Conservation (phyloP, 2,888 invertebrate species). For the Chaetogeoica ovagalla region DNA sequence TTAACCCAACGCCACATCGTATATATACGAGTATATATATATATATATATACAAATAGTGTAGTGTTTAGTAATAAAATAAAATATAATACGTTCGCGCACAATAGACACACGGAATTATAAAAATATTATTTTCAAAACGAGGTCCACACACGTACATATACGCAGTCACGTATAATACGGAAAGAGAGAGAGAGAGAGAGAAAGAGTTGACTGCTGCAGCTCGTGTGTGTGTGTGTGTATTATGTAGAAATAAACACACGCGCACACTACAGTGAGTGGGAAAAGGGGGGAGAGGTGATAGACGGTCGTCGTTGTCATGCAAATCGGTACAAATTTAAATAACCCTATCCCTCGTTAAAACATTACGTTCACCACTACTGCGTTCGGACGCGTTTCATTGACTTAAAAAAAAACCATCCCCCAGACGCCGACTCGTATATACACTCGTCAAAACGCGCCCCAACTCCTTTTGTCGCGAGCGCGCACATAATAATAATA, state of each 20-base stretch:
- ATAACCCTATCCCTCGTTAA: conserved; percentile 42
- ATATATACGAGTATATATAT: background rate
- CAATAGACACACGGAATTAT: background rate
- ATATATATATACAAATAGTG: background rate
- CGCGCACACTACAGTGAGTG: too few relatives aligned
- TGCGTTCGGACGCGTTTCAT: conserved; percentile 29
- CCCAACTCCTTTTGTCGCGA: conserved; percentile 22
- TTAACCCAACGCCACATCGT: background rate
- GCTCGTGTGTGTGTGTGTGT: background rate
- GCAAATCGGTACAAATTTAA: conserved; percentile 48
- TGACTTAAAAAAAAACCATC: conserved; percentile 36
- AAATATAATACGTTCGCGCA: too few relatives aligned
- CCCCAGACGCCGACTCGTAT: background rate
- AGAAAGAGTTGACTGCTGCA: too few relatives aligned
- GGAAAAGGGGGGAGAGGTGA: conserved; percentile 1
- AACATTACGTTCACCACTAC: conserved; percentile 29
- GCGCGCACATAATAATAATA: background rate
- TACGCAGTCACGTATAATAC: background rate
- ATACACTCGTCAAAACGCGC: background rate
- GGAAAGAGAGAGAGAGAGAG: background rate
- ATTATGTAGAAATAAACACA: conserved; percentile 5
- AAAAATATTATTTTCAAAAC: conserved; percentile 5
- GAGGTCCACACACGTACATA: background rate
- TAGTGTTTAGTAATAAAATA: too few relatives aligned
- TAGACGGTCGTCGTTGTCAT: conserved; percentile 41